Evolutionary conservation across 1,140 invertebrate species (phyloP), one percentile per base, ranked within the genome.

Genomic region (Danaus plexippus): DNA sequence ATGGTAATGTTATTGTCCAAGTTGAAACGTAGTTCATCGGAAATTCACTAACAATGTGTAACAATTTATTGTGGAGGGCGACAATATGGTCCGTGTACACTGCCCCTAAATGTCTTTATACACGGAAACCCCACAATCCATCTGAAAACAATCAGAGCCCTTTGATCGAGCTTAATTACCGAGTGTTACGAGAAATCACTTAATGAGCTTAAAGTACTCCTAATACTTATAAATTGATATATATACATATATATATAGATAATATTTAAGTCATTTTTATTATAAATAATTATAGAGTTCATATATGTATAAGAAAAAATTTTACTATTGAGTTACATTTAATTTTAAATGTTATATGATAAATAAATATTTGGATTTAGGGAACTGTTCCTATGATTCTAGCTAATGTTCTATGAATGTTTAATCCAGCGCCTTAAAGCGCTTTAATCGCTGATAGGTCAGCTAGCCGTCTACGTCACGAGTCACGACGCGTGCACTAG

Each of bases 141-240:
- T 60, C 66, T 75, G 74, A 79, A 81, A 84, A 84, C 77, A 84
- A 54, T 55, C 59, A 51, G 42, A 52, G 52, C 57, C 66, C 79
- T 84, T 84, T 84, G 80, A 84, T 84, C 80, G 69, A 57, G 47
- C 43, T 50, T 65, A 71, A 73, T 75, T 77, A 68, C 69, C 71
- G 60, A 53, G 50, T 42, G 57, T 81, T 75, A 76, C 60, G 53
- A 56, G 80, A 80, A 84, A 75, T 73, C 66, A 77, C 73, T 75
- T 84, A 80, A 82, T 81, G 80, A 74, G 69, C 76, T 80, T 73
- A 54, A 64, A 57, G 67, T 69, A 59, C 48, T 43, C 15, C 2
- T 22, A 43, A 11, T 51, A 55, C 32, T 52, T 56, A 61, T 52
- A 56, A 61, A 61, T 61, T 44, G 48, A 32, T 50, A 15, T 15